A percentile compares a stretch with the other conserved stretches of the same genome.
Evolutionary conservation across 1,140 invertebrate genomes (phyloP).

Genomic region (Metopolophium dirhodum): DNA sequence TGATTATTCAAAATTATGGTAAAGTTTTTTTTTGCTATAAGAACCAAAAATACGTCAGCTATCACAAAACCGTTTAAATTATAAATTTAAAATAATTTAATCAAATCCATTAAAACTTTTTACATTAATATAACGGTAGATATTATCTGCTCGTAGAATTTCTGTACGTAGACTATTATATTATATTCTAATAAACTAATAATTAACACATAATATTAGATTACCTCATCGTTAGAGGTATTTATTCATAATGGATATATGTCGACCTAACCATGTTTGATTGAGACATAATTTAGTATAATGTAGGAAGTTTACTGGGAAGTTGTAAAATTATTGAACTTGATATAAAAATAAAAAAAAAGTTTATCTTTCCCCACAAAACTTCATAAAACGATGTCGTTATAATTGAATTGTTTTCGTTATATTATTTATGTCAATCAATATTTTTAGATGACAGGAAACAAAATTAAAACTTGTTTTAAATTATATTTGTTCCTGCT

Average conservation of each 20-base stretch:
- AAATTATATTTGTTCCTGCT: conserved; percentile 17
- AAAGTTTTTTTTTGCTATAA: not conserved
- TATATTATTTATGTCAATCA: conserved; percentile 19
- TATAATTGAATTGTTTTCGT: conserved; percentile 21
- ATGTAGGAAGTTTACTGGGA: not conserved
- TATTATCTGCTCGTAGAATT: not conserved
- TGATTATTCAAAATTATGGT: not conserved
- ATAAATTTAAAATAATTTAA: not conserved
- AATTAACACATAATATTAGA: not conserved
- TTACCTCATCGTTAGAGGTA: not conserved
- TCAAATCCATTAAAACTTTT: not conserved
- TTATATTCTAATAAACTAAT: not conserved
- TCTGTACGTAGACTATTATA: not conserved
- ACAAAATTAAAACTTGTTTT: not conserved
- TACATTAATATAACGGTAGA: not conserved
- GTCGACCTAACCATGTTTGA: not conserved
- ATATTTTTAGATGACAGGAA: not conserved
- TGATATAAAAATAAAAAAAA: not conserved
- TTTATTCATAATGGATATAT: not conserved
- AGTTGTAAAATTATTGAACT: not conserved
- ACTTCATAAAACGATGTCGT: not conserved
- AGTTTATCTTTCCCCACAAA: not conserved
- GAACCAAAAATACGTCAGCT: not conserved
- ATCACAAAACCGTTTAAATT: not conserved
- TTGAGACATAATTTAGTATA: not conserved